phyloP scores from a whole-genome alignment of 2,113 vertebrate species.

The Canis aureus region DNA sequence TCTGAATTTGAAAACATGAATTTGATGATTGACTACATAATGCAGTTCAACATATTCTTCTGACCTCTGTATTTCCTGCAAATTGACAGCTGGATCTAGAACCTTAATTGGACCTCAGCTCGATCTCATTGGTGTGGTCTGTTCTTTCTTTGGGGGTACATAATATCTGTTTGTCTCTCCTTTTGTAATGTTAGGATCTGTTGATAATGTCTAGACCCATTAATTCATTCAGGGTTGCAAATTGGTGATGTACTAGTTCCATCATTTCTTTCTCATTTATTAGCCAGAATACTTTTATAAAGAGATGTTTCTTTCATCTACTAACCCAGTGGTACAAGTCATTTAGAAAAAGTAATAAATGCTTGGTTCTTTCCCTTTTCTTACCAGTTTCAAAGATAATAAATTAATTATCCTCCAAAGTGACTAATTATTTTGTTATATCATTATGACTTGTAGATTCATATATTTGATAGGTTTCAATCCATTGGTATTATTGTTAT shows the following conservation, averaged over 20 bases:
- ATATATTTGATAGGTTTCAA: conserved; percentile 20
- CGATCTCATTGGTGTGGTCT: not conserved
- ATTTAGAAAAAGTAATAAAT: not conserved
- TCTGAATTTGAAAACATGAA: not conserved
- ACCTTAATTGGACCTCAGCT: not conserved
- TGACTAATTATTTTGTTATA: conserved; percentile 9
- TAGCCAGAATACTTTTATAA: not conserved
- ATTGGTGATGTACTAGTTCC: not conserved
- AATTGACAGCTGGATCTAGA: conserved; percentile 13
- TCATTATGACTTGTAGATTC: not conserved
- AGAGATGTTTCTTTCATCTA: not conserved
- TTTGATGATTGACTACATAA: not conserved
- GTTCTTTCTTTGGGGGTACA: not conserved
- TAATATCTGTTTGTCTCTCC: not conserved
- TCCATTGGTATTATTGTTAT: not conserved
- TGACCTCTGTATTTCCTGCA: conserved; percentile 15
- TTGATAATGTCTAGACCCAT: not conserved
- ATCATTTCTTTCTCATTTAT: conserved; percentile 23
- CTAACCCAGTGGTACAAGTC: not conserved
- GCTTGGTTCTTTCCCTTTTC: not conserved
- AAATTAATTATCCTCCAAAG: conserved; percentile 12
- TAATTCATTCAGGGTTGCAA: not conserved
- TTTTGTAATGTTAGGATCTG: not conserved
- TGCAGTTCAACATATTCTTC: conserved; percentile 18
- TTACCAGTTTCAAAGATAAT: conserved; percentile 28